These are phyloP conservation scores for Leistus spinibarbis DNA, from an alignment of 2,888 invertebrate genomes.

Conservation along the genomic window DNA sequence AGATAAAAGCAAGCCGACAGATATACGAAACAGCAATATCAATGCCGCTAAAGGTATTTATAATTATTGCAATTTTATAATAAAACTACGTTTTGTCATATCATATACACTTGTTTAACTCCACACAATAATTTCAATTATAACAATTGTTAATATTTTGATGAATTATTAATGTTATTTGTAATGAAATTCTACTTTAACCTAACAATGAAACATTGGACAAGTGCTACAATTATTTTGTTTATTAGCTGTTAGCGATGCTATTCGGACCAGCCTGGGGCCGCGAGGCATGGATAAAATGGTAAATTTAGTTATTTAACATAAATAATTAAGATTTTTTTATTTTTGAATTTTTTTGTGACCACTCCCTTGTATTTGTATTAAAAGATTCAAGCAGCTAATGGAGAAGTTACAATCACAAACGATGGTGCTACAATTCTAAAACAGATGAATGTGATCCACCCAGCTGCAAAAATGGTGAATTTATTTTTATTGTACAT, in stretches of 20 bases:
- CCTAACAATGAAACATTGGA: slow-evolving; percentile 7
- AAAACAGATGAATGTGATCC: slow-evolving; percentile 97
- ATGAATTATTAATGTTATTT: not conserved
- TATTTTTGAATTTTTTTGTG: slow-evolving; percentile 30
- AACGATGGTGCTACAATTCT: slow-evolving; percentile 99
- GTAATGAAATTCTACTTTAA: slow-evolving; percentile 5
- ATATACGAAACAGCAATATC: slow-evolving; percentile 94
- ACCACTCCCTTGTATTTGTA: slow-evolving; percentile 20
- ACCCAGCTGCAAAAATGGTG: slow-evolving; percentile 99
- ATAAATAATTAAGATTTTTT: slow-evolving; percentile 11
- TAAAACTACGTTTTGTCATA: not conserved
- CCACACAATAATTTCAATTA: not conserved
- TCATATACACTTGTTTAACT: slow-evolving; percentile 7
- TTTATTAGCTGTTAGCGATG: slow-evolving; percentile 93
- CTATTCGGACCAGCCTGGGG: slow-evolving; percentile 97
- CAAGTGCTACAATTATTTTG: slow-evolving; percentile 25
- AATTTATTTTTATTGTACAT: no score
- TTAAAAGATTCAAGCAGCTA: slow-evolving; percentile 86
- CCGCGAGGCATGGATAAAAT: slow-evolving; percentile 99
- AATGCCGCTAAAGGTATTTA: slow-evolving; percentile 93
- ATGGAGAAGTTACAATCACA: slow-evolving; percentile 98
- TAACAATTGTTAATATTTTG: not conserved
- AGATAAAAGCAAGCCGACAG: slow-evolving; percentile 92
- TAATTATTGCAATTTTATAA: slow-evolving; percentile 20
- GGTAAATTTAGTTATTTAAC: slow-evolving; percentile 63